A percentile compares a stretch with the other conserved stretches of the same genome.
Evolutionary conservation across 2,113 vertebrate genomes (phyloP).

Genomic region (Paedocypris sp.): DNA sequence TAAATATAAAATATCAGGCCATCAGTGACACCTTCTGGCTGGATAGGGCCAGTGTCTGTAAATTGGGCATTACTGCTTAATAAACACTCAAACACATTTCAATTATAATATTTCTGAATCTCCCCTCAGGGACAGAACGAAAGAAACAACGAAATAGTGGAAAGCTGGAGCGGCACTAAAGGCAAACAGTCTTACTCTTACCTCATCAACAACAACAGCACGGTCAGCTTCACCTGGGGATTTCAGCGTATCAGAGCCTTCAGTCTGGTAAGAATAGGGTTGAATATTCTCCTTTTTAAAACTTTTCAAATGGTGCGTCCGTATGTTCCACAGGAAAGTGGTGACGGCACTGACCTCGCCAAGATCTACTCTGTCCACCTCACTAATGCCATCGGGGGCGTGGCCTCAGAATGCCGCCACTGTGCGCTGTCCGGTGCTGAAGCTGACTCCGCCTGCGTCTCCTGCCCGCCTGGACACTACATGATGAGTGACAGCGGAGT

Average conservation of each 20-base stretch:
- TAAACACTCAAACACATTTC: no score
- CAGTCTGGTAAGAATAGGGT: constrained; percentile 51
- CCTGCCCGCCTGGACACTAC: constrained; percentile 72
- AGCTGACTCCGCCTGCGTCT: constrained; percentile 64
- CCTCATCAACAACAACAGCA: constrained; percentile 68
- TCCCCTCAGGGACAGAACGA: constrained; percentile 66
- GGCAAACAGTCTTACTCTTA: constrained; percentile 86
- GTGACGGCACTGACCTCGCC: constrained; percentile 71
- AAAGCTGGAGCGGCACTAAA: constrained; percentile 73
- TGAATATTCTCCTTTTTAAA: not conserved
- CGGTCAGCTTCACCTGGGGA: constrained; percentile 82
- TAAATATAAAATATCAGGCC: no score
- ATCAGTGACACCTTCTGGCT: no score
- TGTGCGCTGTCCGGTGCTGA: constrained; percentile 60
- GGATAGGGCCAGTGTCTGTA: no score
- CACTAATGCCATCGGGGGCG: constrained; percentile 76
- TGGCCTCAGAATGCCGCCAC: constrained; percentile 77
- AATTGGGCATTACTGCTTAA: not conserved
- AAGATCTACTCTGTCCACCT: constrained; percentile 85
- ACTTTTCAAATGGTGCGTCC: not conserved
- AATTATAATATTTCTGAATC: not conserved
- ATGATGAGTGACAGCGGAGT: constrained; percentile 59
- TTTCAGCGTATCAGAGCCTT: constrained; percentile 71
- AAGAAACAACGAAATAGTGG: constrained; percentile 66
- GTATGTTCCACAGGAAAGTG: constrained; percentile 61